phyloP scores from a whole-genome alignment of 2,113 vertebrate species.

The Otus sunia region DNA sequence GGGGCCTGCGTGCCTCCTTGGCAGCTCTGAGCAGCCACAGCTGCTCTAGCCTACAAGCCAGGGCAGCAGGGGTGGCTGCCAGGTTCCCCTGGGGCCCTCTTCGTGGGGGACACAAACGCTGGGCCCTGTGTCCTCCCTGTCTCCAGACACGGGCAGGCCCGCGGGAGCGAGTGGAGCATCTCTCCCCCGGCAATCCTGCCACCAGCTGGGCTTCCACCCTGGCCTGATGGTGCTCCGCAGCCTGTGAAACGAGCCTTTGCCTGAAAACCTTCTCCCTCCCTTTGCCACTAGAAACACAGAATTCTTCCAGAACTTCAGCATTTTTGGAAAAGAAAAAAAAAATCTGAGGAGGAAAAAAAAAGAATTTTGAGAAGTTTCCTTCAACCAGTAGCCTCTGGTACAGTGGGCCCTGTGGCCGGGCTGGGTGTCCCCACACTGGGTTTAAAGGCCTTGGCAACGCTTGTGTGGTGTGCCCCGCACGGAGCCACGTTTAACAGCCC shows the following conservation, averaged over 20 bases:
- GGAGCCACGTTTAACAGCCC: background rate
- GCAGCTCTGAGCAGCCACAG: background rate
- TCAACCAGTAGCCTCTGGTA: background rate
- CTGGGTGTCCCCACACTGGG: background rate
- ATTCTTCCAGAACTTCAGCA: background rate
- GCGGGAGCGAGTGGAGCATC: background rate
- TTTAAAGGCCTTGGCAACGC: fast-evolving
- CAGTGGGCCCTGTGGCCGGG: background rate
- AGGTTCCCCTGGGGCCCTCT: background rate
- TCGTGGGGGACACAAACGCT: fast-evolving
- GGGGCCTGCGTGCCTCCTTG: background rate
- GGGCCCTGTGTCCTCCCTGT: background rate
- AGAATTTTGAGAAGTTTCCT: background rate
- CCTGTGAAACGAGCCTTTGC: background rate
- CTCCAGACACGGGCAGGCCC: background rate
- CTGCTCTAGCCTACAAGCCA: background rate
- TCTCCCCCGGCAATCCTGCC: background rate
- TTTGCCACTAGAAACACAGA: background rate
- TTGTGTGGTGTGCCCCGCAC: too few relatives aligned
- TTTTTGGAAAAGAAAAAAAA: background rate
- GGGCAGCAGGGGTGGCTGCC: background rate
- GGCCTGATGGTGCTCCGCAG: background rate
- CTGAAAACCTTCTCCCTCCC: background rate
- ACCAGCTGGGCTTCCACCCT: background rate
- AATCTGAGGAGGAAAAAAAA: background rate